These are phyloP conservation scores for Ia io DNA, from an alignment of 2,113 vertebrate genomes.

Conservation along the genomic window DNA sequence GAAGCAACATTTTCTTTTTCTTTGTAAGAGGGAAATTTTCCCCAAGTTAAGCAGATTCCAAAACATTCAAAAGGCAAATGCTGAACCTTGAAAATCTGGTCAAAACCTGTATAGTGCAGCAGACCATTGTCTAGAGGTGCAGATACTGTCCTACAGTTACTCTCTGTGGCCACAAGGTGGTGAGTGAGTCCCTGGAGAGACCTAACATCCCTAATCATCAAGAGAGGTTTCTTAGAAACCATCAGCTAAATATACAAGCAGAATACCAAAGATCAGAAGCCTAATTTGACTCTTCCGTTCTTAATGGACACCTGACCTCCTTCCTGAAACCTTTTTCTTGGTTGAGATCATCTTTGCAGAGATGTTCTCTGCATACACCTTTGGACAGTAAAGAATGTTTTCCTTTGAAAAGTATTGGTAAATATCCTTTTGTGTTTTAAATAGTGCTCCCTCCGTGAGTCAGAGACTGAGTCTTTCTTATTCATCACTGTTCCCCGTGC, in stretches of 20 bases:
- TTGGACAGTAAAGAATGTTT: background rate
- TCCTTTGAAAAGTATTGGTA: background rate
- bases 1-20: background rate
- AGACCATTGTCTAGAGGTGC: background rate
- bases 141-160: slow-evolving; percentile 20
- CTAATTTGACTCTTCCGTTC: background rate
- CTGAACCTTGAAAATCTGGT: background rate
- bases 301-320: background rate
- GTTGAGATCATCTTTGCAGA: background rate
- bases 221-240: background rate
- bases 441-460: background rate
- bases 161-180: slow-evolving; percentile 56
- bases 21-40: background rate
- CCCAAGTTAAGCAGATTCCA: background rate
- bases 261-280: background rate
- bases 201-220: no score
- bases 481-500: background rate
- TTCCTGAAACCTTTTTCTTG: background rate
- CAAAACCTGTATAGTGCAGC: background rate
- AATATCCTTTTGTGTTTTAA: slow-evolving; percentile 19
- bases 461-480: background rate
- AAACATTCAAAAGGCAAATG: background rate
- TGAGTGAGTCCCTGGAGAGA: background rate
- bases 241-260: background rate
- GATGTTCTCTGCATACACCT: background rate